Evolutionary conservation across 92 coral and sea anemone species (phyloP).

Genomic region (Pocillopora grandis): DNA sequence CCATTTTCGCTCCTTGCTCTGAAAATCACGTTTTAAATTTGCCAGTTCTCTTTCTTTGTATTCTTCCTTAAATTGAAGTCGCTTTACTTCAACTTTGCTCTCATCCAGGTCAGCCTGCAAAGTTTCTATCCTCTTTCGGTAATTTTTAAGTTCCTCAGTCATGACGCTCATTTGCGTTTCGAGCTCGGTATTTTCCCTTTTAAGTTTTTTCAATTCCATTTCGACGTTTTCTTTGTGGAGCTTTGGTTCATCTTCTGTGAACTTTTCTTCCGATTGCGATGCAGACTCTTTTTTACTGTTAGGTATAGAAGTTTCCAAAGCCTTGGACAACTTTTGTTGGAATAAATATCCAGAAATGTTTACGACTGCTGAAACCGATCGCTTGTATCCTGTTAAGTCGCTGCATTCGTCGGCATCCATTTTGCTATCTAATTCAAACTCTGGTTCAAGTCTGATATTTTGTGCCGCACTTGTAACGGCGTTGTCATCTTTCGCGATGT

Average conservation of each 20-base stretch:
- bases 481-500: neutral
- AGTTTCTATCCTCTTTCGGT: neutral
- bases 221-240: neutral
- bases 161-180: neutral
- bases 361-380: no score
- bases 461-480: neutral
- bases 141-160: neutral
- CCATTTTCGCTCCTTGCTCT: constrained; percentile 9
- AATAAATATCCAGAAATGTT: no score
- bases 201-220: neutral
- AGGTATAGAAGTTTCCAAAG: no score
- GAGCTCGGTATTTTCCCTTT: constrained; percentile 11
- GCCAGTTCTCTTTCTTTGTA: constrained; percentile 28
- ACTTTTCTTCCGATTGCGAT: no score
- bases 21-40: constrained; percentile 20
- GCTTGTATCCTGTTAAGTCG: no score
- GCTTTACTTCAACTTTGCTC: neutral
- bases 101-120: constrained; percentile 1
- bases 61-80: neutral
- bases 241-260: no score
- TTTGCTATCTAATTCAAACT: neutral
- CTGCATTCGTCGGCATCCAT: no score
- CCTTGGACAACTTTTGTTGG: no score
- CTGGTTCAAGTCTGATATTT: neutral
- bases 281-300: no score